Conservation (phyloP, 2,113 vertebrate genomes). For the Chinchilla lanigera region DNA sequence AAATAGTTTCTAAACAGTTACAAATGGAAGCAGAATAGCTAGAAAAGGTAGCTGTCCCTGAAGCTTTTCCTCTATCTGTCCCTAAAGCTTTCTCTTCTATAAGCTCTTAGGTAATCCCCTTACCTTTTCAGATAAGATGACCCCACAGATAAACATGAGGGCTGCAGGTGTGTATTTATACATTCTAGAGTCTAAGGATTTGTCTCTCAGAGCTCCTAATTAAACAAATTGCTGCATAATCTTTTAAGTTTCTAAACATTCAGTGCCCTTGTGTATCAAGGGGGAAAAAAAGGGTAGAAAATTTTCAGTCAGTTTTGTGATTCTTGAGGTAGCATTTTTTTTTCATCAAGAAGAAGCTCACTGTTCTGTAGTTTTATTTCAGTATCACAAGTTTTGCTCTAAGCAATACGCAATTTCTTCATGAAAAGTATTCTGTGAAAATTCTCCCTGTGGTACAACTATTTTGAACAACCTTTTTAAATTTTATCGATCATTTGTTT, state of each 20-base stretch:
- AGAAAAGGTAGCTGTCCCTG: background rate
- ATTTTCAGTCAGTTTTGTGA: background rate
- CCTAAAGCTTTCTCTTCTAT: background rate
- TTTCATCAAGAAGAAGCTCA: background rate
- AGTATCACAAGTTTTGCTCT: background rate
- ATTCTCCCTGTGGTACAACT: background rate
- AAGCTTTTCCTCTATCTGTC: background rate
- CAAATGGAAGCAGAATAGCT: background rate
- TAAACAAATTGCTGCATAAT: background rate
- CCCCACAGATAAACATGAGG: too few relatives aligned
- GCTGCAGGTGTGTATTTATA: background rate
- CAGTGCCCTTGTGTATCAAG: background rate
- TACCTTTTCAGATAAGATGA: background rate
- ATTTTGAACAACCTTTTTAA: background rate
- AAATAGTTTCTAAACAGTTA: background rate
- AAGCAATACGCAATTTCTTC: background rate
- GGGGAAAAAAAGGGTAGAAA: background rate
- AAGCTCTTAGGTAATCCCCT: background rate
- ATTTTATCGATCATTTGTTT: background rate
- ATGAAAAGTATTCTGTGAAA: background rate
- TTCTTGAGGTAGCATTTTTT: background rate
- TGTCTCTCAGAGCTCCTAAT: background rate
- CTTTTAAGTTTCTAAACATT: background rate
- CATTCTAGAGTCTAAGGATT: background rate
- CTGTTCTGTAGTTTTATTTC: background rate